Percentiles rank a stretch among this genome's conserved stretches.
Evolutionary conservation across 2,888 invertebrate genomes (phyloP).

Genomic region (Trachelus iudaicus): DNA sequence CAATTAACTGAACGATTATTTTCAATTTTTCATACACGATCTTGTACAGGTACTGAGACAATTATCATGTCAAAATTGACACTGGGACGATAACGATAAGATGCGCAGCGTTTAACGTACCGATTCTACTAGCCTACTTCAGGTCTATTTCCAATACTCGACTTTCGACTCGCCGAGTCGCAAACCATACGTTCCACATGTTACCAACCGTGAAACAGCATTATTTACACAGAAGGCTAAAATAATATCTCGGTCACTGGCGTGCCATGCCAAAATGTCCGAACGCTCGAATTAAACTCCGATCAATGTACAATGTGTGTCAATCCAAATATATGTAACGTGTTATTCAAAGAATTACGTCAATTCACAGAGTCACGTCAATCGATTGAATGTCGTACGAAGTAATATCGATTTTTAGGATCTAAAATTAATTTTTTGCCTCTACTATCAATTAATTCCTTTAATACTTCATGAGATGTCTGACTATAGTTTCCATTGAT

Average conservation of each 20-base stretch:
- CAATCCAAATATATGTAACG: background rate
- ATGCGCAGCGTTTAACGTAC: background rate
- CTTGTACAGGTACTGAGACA: background rate
- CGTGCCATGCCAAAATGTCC: background rate
- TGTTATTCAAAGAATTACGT: too few species aligned
- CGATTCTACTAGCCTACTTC: background rate
- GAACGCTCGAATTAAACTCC: background rate
- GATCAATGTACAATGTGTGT: background rate
- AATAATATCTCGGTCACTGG: conserved; percentile 4
- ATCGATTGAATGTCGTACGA: background rate
- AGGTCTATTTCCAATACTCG: background rate
- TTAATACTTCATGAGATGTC: background rate
- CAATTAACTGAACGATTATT: background rate
- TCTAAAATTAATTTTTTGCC: background rate
- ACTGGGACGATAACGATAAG: background rate
- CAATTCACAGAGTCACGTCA: background rate
- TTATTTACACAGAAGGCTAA: conserved; percentile 5
- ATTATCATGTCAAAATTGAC: background rate
- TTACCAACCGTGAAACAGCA: background rate
- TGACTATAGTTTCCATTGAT: background rate
- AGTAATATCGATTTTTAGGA: background rate
- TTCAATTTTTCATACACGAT: background rate
- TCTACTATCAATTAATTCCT: background rate
- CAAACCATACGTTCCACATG: background rate
- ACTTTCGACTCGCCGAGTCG: background rate